phyloP scores from a whole-genome alignment of 2,113 vertebrate species.

The Diadophis punctatus region DNA sequence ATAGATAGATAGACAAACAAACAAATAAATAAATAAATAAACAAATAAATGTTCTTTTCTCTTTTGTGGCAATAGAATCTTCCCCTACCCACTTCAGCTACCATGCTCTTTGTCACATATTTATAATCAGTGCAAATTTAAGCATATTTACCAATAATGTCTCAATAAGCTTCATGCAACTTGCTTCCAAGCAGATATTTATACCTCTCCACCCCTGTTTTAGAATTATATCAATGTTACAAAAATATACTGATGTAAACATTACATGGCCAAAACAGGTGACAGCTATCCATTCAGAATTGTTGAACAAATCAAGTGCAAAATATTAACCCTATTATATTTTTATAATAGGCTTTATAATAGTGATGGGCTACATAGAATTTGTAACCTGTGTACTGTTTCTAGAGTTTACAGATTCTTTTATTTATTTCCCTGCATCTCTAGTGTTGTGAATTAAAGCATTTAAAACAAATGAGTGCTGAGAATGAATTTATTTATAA shows the following conservation, averaged over 20 bases:
- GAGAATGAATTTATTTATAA: neutral
- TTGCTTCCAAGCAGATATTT: neutral
- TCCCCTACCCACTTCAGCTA: neutral
- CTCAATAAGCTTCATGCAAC: neutral
- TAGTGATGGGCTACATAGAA: neutral
- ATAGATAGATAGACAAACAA: no score
- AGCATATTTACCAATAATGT: neutral
- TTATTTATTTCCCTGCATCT: neutral
- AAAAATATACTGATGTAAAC: neutral
- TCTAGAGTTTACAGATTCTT: neutral
- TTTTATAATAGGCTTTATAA: neutral
- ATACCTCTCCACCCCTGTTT: neutral
- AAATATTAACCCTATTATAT: neutral
- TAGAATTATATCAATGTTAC: neutral
- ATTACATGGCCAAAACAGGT: neutral
- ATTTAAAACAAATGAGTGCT: neutral
- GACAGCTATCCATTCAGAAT: slow-evolving; percentile 1
- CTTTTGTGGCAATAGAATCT: neutral
- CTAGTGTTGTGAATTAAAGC: neutral
- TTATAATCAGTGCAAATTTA: neutral
- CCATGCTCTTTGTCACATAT: neutral
- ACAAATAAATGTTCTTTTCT: no score
- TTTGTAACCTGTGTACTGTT: neutral
- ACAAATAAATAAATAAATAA: no score
- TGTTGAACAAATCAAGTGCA: neutral